Base-by-base conservation (phyloP, 2,797 vertebrate species). In the Mastacembelus armatus region DNA sequence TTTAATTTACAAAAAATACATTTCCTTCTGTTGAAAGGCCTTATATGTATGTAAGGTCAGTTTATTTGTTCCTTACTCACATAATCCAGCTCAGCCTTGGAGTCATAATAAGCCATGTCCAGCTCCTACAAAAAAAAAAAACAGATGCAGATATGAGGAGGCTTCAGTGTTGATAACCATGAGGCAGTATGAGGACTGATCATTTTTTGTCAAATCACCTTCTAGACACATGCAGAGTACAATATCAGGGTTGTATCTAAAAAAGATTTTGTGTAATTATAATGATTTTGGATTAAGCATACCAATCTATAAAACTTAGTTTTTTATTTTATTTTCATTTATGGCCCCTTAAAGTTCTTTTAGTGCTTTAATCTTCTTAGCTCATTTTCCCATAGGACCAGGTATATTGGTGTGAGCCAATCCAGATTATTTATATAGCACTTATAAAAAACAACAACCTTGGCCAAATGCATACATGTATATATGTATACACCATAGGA, bases 51-150 rank as follows among this genome's bases (percentile, higher is more conserved):
- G 18, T 15, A 43, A 30, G 57, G 45, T 2, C 4, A 30, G 26
- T 3, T 49, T 7, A 39, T 40, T 61, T 66, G 40, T 65, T 33
- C 12, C n/a, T 61, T 71, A 96, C 97, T 97, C 77, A 98, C 96
- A 30, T 98, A 96, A 90, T 98, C 97, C 22, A 97, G 94, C 60
- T 98, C 98, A 0, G 97, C 97, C 85, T 98, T 99, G 75, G 98
- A 97, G 55, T 99, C 97, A 5, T 99, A 99, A 84, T 99, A 99
- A 68, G 96, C 92, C 71, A 99, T 96, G 73, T 98, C 96, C 84
- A 96, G 92, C 89, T 99, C 97, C 98, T 99, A 85, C 27, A 82
- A 83, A 78, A 77, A 65, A 69, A 83, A 78, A 77, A 65, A 69
- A 78, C 80, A 84, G 33, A 84, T 24, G 22, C 39, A 71, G 10